These are phyloP conservation scores for Tachypleus tridentatus DNA, from an alignment of 1,140 invertebrate genomes.

Conservation along the genomic window DNA sequence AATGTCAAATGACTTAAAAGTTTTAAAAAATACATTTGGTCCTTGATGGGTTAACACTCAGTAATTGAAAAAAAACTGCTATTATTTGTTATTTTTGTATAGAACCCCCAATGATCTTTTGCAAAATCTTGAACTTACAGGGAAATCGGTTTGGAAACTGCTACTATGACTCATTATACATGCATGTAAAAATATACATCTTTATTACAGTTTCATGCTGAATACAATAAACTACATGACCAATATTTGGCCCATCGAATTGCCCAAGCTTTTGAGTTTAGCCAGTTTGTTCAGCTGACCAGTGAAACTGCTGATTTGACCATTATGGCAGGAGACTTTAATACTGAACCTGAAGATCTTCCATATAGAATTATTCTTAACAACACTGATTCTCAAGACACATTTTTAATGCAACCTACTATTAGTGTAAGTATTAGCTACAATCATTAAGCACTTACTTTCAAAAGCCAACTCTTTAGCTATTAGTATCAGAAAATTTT, in stretches of 20 bases:
- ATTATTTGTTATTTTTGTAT: too few species aligned
- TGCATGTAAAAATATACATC: too few species aligned
- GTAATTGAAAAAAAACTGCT: too few species aligned
- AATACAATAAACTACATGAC: conserved; percentile 71
- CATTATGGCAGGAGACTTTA: conserved; percentile 84
- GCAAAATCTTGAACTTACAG: too few species aligned
- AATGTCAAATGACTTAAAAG: too few species aligned
- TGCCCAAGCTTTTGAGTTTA: conserved; percentile 83
- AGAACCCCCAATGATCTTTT: too few species aligned
- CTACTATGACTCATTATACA: too few species aligned
- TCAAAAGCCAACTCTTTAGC: too few species aligned
- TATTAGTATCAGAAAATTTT: background rate
- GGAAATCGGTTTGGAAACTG: too few species aligned
- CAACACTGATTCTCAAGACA: conserved; percentile 40
- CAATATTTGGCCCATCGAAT: conserved; percentile 82
- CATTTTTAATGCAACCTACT: conserved; percentile 31
- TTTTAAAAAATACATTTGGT: too few species aligned
- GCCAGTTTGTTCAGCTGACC: conserved; percentile 81
- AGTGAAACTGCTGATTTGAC: conserved; percentile 60
- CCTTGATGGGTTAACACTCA: too few species aligned
- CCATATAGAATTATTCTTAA: conserved; percentile 50
- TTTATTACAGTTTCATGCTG: conserved; percentile 70
- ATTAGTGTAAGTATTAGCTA: background rate
- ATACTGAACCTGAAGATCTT: conserved; percentile 73
- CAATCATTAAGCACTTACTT: background rate